Percentiles rank a stretch among this genome's conserved stretches.
These are phyloP conservation scores for Orchestia grillus DNA, from an alignment of 1,140 invertebrate species.

Conservation along the genomic window DNA sequence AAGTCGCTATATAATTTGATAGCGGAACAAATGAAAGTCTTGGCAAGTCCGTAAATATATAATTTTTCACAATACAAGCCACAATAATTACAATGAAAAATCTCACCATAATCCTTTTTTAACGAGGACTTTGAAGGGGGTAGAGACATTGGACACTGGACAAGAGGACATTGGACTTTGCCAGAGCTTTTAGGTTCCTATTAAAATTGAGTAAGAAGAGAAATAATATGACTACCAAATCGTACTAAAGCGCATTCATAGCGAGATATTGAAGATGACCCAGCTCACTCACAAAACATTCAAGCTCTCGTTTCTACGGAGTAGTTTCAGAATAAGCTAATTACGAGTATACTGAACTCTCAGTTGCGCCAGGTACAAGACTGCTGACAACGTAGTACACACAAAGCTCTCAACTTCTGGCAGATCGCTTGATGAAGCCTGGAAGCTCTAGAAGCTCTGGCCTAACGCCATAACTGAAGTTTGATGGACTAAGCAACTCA, in stretches of 20 bases:
- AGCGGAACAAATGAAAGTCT: too few species aligned
- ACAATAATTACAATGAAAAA: too few species aligned
- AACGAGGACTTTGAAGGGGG: too few species aligned
- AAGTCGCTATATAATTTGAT: too few species aligned
- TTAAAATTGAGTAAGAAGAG: background rate
- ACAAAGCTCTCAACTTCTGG: background rate
- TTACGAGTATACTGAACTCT: background rate
- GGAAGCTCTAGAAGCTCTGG: background rate
- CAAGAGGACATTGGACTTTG: too few species aligned
- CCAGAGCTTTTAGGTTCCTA: background rate
- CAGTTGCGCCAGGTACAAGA: background rate
- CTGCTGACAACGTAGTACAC: background rate
- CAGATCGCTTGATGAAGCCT: slow-evolving; percentile 24
- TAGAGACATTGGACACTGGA: too few species aligned
- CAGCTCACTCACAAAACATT: background rate
- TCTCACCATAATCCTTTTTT: too few species aligned
- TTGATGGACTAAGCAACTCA: background rate
- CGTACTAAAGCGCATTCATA: too few species aligned
- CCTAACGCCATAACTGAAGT: slow-evolving; percentile 11
- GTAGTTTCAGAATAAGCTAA: background rate
- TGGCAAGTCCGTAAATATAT: too few species aligned
- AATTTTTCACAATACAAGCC: too few species aligned
- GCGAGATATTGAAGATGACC: background rate
- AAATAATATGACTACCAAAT: background rate
- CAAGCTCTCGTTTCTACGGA: background rate